phyloP scores from a whole-genome alignment of 2,797 vertebrate species.

The Orestias chungarensis region DNA sequence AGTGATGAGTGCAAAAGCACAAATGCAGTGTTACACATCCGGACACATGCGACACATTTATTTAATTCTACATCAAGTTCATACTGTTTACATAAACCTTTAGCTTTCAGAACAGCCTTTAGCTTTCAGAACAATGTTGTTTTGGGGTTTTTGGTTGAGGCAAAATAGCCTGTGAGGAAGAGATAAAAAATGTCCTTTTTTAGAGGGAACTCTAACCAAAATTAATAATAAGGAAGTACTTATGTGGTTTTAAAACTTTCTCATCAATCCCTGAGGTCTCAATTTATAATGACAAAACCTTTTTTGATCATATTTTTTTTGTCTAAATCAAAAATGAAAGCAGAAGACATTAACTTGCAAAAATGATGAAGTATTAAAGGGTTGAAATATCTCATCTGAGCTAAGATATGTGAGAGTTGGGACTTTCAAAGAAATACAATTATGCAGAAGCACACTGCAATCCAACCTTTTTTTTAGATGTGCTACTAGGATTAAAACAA shows the following conservation, averaged over 20 bases:
- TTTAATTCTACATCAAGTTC: not conserved
- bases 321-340: constrained; percentile 33
- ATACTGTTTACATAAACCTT: not conserved
- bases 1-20: not conserved
- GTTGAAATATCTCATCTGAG: not conserved
- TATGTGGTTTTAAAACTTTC: constrained; percentile 38
- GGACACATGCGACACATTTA: not conserved
- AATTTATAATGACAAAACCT: constrained; percentile 33
- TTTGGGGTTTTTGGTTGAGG: not conserved
- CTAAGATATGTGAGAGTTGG: constrained; percentile 6
- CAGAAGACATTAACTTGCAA: constrained; percentile 33
- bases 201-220: constrained; percentile 14
- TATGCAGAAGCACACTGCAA: not conserved
- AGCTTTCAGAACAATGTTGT: no score
- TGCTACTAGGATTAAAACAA: not conserved
- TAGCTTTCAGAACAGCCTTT: no score
- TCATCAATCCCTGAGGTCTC: constrained; percentile 5
- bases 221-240: constrained; percentile 15
- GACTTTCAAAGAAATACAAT: not conserved
- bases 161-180: constrained; percentile 6
- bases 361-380: not conserved
- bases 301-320: constrained; percentile 29
- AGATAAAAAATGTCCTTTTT: constrained; percentile 24
- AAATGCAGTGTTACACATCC: not conserved
- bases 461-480: not conserved